Percentiles rank a stretch among this genome's conserved stretches.
phyloP scores from a whole-genome alignment of 2,113 vertebrate genomes.

The Pipra filicauda region DNA sequence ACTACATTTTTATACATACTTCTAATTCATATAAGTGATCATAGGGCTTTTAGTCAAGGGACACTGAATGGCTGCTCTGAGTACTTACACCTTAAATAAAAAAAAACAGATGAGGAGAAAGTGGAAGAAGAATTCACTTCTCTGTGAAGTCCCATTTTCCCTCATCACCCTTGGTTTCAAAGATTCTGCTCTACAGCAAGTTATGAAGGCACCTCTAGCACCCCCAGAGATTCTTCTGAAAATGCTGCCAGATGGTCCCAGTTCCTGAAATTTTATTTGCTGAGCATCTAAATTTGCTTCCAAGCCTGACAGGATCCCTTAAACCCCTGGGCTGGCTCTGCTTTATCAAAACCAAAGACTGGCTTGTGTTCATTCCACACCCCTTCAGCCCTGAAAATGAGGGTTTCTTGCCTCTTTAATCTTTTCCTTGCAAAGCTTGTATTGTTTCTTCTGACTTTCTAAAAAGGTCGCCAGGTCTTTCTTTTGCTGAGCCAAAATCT shows the following conservation, averaged over 20 bases:
- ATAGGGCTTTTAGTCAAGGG: background rate
- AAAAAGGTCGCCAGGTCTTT: slow-evolving; percentile 98
- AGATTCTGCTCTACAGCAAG: background rate
- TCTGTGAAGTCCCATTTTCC: background rate
- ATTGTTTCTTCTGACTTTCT: slow-evolving; percentile 99
- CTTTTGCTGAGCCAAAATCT: slow-evolving; percentile 97
- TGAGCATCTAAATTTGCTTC: background rate
- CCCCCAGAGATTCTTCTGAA: background rate
- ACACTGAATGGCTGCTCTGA: background rate
- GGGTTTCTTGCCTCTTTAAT: slow-evolving; percentile 91
- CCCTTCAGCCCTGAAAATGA: background rate
- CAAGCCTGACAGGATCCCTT: background rate
- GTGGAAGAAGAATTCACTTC: background rate
- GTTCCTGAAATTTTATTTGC: background rate
- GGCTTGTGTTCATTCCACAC: background rate
- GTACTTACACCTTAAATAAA: background rate
- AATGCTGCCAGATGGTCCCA: background rate
- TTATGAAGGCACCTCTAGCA: background rate
- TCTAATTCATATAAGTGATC: background rate
- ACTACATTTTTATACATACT: background rate
- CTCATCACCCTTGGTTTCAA: background rate
- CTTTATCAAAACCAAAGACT: background rate
- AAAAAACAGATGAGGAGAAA: background rate
- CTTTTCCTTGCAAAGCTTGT: slow-evolving; percentile 99
- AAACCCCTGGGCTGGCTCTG: background rate